These are phyloP conservation scores for Himalopsyche tibetana DNA, from an alignment of 2,888 invertebrate genomes.

Conservation along the genomic window DNA sequence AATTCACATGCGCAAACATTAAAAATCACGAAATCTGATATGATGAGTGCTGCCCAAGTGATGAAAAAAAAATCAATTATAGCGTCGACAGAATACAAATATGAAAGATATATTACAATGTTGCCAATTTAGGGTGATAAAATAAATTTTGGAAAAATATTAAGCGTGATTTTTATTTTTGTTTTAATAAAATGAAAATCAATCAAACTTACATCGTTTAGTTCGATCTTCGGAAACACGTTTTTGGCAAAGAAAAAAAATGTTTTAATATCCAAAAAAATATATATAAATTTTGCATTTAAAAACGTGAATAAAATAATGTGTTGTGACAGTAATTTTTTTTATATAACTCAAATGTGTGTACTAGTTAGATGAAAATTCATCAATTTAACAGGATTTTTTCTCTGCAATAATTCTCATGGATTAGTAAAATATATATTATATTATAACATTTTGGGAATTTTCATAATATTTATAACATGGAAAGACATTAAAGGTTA, in stretches of 20 bases:
- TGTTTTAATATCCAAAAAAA: neutral
- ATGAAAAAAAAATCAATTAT: conserved; percentile 17
- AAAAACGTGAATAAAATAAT: conserved; percentile 1
- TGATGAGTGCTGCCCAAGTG: conserved; percentile 15
- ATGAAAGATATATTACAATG: conserved; percentile 30
- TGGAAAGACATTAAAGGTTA: too few relatives aligned
- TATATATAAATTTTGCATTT: neutral
- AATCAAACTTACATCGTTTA: conserved; percentile 61
- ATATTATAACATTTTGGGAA: too few relatives aligned
- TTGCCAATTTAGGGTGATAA: conserved; percentile 33
- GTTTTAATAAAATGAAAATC: conserved; percentile 25
- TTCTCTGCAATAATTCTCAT: neutral
- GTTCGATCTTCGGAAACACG: conserved; percentile 59
- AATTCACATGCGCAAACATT: conserved; percentile 18
- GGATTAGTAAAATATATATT: neutral
- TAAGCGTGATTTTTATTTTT: conserved; percentile 12
- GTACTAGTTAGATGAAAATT: neutral
- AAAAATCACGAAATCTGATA: conserved; percentile 22
- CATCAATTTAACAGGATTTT: neutral
- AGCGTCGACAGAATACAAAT: conserved; percentile 11
- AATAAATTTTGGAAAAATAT: conserved; percentile 27
- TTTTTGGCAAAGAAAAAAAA: conserved; percentile 55
- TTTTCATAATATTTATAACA: too few relatives aligned
- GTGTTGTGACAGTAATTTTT: neutral
- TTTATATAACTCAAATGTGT: neutral